Percentiles rank a stretch among this genome's conserved stretches.
These are phyloP conservation scores for Sternarchorhynchus goeldii DNA, from an alignment of 2,797 vertebrate species.

Conservation along the genomic window DNA sequence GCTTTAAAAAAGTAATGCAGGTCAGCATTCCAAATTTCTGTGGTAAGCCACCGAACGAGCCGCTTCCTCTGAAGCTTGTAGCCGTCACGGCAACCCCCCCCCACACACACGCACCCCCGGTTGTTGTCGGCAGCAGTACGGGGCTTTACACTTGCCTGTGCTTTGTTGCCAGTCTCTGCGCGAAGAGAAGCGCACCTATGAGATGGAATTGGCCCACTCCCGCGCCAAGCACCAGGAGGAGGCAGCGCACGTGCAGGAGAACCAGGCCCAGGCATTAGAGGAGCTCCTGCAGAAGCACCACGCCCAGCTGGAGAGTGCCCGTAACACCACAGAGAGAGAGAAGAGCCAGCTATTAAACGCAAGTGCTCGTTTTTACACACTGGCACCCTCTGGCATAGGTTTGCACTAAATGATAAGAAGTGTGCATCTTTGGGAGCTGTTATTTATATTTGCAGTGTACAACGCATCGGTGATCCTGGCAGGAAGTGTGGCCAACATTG, in stretches of 20 bases:
- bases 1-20: too few species aligned
- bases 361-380: conserved; percentile 53
- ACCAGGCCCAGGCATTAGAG: conserved; percentile 87
- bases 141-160: neutral
- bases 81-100: too few species aligned
- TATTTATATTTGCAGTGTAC: too few species aligned
- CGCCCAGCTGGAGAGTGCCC: conserved; percentile 81
- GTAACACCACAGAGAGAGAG: conserved; percentile 84
- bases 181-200: conserved; percentile 92
- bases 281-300: conserved; percentile 91
- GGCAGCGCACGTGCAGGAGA: conserved; percentile 82
- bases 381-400: too few species aligned
- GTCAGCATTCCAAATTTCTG: too few species aligned
- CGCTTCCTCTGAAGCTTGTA: too few species aligned
- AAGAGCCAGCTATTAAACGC: conserved; percentile 85
- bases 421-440: too few species aligned
- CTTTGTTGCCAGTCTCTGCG: conserved; percentile 79
- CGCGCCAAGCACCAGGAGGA: conserved; percentile 89
- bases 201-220: conserved; percentile 88
- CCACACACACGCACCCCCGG: too few species aligned
- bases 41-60: too few species aligned
- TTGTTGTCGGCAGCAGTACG: neutral
- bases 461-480: too few species aligned
- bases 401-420: too few species aligned
- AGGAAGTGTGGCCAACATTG: too few species aligned